Conservation (phyloP, 2,888 invertebrate species). For the Polyommatus icarus region DNA sequence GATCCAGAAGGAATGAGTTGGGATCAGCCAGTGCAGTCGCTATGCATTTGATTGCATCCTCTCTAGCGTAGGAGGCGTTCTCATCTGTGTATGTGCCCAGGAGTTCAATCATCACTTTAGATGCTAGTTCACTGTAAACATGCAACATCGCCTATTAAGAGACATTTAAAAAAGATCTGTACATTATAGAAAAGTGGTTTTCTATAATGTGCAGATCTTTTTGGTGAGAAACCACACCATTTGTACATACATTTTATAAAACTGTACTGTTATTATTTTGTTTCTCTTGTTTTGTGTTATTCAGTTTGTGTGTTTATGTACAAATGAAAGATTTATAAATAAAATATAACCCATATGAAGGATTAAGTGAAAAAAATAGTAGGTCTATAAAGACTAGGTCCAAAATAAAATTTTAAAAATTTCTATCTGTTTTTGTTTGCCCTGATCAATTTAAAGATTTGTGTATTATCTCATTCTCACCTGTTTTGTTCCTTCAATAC, state of each 20-base stretch:
- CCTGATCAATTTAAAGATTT: neutral
- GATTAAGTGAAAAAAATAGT: too few species aligned
- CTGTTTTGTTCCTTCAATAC: conserved; percentile 93
- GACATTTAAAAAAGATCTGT: neutral
- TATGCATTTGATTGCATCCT: conserved; percentile 98
- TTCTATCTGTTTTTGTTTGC: too few species aligned
- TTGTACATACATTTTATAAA: too few species aligned
- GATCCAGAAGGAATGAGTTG: conserved; percentile 96
- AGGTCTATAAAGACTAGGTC: too few species aligned
- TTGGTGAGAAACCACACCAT: too few species aligned
- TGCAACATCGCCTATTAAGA: neutral
- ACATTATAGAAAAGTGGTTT: too few species aligned
- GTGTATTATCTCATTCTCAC: conserved; percentile 58
- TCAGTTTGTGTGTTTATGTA: too few species aligned
- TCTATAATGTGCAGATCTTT: too few species aligned
- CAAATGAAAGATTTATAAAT: too few species aligned
- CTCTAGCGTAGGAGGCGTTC: conserved; percentile 97
- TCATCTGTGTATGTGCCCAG: conserved; percentile 98
- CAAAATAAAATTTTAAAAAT: neutral
- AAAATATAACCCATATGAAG: too few species aligned
- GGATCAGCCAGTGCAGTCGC: conserved; percentile 97
- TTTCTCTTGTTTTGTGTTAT: too few species aligned
- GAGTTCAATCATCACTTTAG: conserved; percentile 98
- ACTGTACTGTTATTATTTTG: too few species aligned
- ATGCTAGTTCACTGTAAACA: conserved; percentile 88